Conservation (phyloP, 2,113 vertebrate species). For the Neogobius melanostomus region DNA sequence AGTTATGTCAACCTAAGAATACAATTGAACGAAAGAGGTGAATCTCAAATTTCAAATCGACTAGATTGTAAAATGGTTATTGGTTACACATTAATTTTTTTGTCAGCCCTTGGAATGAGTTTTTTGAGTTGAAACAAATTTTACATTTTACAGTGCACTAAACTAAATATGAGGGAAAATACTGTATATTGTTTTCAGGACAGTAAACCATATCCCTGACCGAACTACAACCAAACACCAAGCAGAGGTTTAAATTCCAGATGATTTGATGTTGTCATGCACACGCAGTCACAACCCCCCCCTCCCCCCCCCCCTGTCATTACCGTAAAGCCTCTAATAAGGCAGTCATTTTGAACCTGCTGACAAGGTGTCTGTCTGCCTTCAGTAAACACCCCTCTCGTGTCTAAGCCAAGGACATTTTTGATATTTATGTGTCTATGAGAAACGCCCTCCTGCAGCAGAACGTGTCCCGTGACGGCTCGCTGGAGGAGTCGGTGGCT, state of each 20-base stretch:
- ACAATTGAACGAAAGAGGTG: too few relatives aligned
- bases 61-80: too few relatives aligned
- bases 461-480: constrained; percentile 23
- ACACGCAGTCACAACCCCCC: neutral
- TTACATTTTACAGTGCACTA: too few relatives aligned
- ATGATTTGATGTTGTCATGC: neutral
- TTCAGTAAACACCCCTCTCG: constrained; percentile 46
- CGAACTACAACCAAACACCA: neutral
- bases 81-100: too few relatives aligned
- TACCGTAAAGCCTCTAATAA: neutral
- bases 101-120: too few relatives aligned
- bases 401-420: constrained; percentile 10
- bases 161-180: neutral
- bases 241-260: neutral
- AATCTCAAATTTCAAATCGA: too few relatives aligned
- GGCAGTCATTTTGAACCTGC: constrained; percentile 31
- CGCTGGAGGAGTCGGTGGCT: neutral
- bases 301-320: neutral
- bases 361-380: constrained; percentile 57
- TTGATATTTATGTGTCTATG: constrained; percentile 46
- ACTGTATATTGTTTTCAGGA: neutral
- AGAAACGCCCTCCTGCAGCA: constrained; percentile 63
- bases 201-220: neutral
- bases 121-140: too few relatives aligned
- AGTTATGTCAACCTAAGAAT: too few relatives aligned